Evolutionary conservation across 2,797 vertebrate genomes (phyloP), one percentile per base, ranked within the genome.

Genomic region (Spizella passerina): DNA sequence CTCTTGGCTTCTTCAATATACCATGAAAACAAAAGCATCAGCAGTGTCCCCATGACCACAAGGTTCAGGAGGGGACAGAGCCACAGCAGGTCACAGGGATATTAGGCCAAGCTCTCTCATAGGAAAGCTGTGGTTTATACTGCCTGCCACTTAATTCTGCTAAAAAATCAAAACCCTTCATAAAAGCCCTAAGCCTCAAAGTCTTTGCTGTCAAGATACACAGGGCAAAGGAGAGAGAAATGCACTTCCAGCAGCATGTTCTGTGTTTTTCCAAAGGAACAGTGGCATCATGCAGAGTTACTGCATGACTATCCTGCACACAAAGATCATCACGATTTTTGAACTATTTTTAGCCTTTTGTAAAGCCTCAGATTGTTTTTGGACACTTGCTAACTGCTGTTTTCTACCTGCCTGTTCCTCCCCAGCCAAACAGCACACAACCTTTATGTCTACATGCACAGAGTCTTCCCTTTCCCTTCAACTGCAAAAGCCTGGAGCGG

Each of bases 361-460:
- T 21, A 82, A 60, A 80, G 30, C 14, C 59, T 49, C 43, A 49
- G 30, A 47, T 72, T 61, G 43, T 55, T 82, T 80, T 63, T 27
- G 11, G 46, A 78, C 13, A 38, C 18, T 78, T 46, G 39, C 16
- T 77, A 80, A 47, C 53, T 32, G 38, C 52, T 65, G 59, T 41
- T 32, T 50, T 32, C 30, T 32, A 46, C 10, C 14, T 1, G 5
- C 26, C 32, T 60, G 12, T 13, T 81, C 32, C 65, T 60, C 3
- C 26, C 14, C 46, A 81, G 22, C 4, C 52, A 81, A 72, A 65
- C 0, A 46, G 19, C 43, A 68, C 39, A 60, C 0, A 0, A 49
- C 20, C n/a, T 46, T 69, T 72, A 38, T 4, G 15, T 22, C 32
- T 27, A 26, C 23, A 15, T 4, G 4, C 15, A 46, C 0, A 0